These are phyloP conservation scores for Patiria miniata DNA, from an alignment of 35 echinoderm and acorn worm genomes.

Conservation along the genomic window DNA sequence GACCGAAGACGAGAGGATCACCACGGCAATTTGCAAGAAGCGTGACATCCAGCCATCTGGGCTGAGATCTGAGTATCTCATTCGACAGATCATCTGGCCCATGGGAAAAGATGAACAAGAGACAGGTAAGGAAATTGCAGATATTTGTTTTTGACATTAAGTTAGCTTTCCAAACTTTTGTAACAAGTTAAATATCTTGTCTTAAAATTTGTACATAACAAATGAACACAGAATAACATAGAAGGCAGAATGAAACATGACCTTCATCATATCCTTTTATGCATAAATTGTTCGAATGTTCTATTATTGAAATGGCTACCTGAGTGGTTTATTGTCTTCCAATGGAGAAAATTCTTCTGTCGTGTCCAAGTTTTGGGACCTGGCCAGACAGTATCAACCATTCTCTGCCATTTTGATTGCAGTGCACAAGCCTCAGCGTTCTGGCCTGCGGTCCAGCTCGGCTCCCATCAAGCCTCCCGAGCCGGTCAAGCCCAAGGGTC, in stretches of 20 bases:
- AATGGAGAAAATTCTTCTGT: too few species aligned
- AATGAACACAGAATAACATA: too few species aligned
- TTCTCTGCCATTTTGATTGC: conserved; percentile 1
- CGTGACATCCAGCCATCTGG: conserved; percentile 80
- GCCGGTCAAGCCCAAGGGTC: conserved; percentile 68
- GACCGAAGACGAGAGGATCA: conserved; percentile 75
- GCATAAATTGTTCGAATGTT: too few species aligned
- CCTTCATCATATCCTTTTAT: too few species aligned
- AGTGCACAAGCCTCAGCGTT: conserved; percentile 91
- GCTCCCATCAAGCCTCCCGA: conserved; percentile 55
- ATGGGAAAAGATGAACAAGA: conserved; percentile 71
- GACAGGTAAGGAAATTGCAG: conserved; percentile 23
- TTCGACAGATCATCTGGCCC: conserved; percentile 79
- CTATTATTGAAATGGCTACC: too few species aligned
- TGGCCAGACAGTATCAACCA: background rate
- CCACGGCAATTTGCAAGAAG: conserved; percentile 77
- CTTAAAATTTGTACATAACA: background rate
- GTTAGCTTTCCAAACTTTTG: too few species aligned
- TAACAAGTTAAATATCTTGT: background rate
- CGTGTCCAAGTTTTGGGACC: too few species aligned
- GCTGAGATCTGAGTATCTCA: conserved; percentile 83
- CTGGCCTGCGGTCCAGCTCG: conserved; percentile 85
- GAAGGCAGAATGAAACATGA: too few species aligned
- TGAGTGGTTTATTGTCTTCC: too few species aligned
- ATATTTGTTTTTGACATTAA: too few species aligned